Base-by-base conservation (phyloP, 2,113 vertebrate genomes). In the Melanerpes formicivorus region DNA sequence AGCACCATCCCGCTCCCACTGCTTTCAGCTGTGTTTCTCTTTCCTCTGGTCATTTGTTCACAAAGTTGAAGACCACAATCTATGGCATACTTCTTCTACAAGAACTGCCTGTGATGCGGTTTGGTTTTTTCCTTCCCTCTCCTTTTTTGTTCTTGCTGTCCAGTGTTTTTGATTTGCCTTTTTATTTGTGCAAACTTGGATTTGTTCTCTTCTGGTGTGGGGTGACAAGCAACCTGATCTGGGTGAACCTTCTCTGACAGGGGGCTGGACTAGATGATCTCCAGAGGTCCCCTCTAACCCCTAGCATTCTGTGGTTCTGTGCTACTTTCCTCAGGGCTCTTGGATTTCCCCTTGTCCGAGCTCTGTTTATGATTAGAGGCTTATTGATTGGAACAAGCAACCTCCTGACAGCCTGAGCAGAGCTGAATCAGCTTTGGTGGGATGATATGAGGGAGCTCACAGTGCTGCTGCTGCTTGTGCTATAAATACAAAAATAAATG, bases 401-500 rank as follows among this genome's bases (percentile, higher is more conserved):
- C 73, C 30, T 63, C 56, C 56, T 60, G 74, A 63, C 30, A 67
- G 64, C 18, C 48, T 0, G 0, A 90, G 78, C 64, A 74, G 58
- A 67, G 64, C 30, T 75, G 59, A 80, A 87, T 56, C 44, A 37
- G 46, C 16, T 83, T 87, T 85, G 79, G 29, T 85, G 69, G 74
- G 84, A 46, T 40, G 55, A 14, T 10, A 18, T 11, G 56, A 71
- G 52, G 81, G 89, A 74, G 56, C 42, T 89, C 54, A 79, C 32
- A 56, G 71, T 60, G 74, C 46, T 1, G 0, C 46, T 1, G 0
- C 52, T 3, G 1, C 46, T 80, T 80, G 44, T 85, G 67, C 76
- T 77, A 58, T 75, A 87, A 87, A 92, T 74, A 87, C 14, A 65
- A 64, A 89, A 88, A 69, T 56, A 89, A 71, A 87, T 87, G 56